Base-by-base conservation (phyloP, 2,888 invertebrate species). In the Teleogryllus oceanicus region DNA sequence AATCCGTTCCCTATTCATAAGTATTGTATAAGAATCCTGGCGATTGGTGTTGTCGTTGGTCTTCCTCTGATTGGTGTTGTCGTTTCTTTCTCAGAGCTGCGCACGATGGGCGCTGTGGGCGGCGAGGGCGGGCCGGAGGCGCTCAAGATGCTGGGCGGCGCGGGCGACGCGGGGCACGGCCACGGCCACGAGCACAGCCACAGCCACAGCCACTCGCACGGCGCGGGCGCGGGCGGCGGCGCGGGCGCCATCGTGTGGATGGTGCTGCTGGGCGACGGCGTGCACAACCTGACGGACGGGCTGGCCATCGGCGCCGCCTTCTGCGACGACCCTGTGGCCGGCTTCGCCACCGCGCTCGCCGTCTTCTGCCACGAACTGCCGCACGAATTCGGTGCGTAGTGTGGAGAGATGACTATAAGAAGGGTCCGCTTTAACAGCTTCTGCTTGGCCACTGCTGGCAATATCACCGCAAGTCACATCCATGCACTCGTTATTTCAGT, bases 341-440 rank as follows among this genome's bases (percentile, higher is more conserved):
- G 94, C 2, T 88, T 94, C 81, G 93, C 94, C 76, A 94, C 94
- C 11, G 91, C 94, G 4, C 89, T 94, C 50, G 94, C 94, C 16
- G 94, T 94, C 1, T 90, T 94, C 82, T 94, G 94, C 84, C 94
- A 94, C 84, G 94, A 94, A 85, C 87, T 95, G 75, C 94, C 94
- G 0, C 94, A 94, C 85, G 94, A 94, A 86, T 88, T 94, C 21
- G 94, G 90, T 89, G 83, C 83, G 86, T 76, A 21, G 8, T 75
- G 21, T 21, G 1, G 21, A 21, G 21, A 21, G 21, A 21, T 21
- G 1, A 21, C 21, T 21, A 21, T 21, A 21, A 21, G 21, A 21
- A 21, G 21, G 21, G 21, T 21, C 21, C n/a, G n/a, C n/a, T 21
- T 21, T 21, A 1, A 21, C 21, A 21, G 1, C 21, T 21, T 1